phyloP scores from a whole-genome alignment of 2,113 vertebrate species.

The Phaethornis superciliosus region DNA sequence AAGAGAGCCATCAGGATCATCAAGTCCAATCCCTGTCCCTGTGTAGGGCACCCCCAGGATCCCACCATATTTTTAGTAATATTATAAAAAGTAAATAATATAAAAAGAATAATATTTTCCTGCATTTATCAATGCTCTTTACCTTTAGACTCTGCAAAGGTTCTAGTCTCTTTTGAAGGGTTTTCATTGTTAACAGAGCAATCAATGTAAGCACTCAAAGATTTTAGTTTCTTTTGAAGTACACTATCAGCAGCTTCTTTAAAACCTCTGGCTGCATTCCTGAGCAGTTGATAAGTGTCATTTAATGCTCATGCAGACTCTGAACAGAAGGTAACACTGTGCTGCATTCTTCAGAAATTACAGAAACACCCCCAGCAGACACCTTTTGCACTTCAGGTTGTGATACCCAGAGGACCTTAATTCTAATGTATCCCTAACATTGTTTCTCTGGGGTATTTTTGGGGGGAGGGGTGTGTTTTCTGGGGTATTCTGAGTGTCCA shows the following conservation, averaged over 20 bases:
- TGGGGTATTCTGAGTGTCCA: background rate
- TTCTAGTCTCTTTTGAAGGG: background rate
- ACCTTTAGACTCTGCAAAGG: background rate
- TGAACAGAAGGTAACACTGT: background rate
- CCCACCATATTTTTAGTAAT: too few species aligned
- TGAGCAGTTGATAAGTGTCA: background rate
- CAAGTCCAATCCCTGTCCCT: too few species aligned
- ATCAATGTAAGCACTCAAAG: background rate
- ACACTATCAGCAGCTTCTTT: accelerated
- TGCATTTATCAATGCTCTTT: background rate
- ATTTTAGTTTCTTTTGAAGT: slow-evolving; percentile 8
- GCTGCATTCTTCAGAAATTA: background rate
- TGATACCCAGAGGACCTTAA: background rate
- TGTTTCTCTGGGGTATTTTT: background rate
- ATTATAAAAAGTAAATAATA: too few species aligned
- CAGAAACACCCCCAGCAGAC: background rate
- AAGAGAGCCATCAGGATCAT: too few species aligned
- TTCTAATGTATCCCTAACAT: background rate
- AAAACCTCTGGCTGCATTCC: background rate
- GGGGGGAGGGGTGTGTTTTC: too few species aligned
- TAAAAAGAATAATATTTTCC: background rate
- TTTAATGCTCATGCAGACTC: background rate
- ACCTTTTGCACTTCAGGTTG: background rate
- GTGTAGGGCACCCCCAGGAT: too few species aligned
- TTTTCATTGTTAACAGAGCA: background rate